A percentile compares a stretch with the other conserved stretches of the same genome.
phyloP scores from a whole-genome alignment of 2,797 vertebrate species.

The Hapalemur alaotrensis region DNA sequence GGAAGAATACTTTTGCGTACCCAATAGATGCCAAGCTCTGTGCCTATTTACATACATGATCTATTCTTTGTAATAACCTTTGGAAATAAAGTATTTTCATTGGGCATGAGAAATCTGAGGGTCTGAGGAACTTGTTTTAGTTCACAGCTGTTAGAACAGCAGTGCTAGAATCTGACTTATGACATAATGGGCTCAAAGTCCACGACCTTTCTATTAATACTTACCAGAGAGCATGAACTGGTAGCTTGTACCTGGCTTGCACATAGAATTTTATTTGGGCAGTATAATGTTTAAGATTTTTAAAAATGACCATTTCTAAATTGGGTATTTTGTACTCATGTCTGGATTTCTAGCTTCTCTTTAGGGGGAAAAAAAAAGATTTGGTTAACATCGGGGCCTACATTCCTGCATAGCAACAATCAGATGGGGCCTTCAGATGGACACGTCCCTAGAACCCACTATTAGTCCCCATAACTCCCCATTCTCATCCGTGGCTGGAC shows the following conservation, averaged over 20 bases:
- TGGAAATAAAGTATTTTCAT: neutral
- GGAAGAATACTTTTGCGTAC: neutral
- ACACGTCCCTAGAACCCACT: neutral
- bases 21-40: neutral
- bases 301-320: neutral
- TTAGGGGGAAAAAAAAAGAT: neutral
- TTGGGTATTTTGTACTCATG: neutral
- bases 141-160: neutral
- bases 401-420: neutral
- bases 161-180: neutral
- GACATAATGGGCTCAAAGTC: neutral
- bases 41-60: neutral
- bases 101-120: neutral
- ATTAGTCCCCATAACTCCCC: neutral
- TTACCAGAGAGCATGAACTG: neutral
- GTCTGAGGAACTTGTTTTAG: neutral
- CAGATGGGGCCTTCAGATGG: neutral
- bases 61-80: conserved; percentile 1
- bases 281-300: neutral
- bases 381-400: neutral
- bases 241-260: neutral
- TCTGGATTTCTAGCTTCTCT: conserved; percentile 12
- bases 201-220: neutral
- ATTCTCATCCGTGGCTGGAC: neutral
- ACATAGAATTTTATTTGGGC: neutral